Evolutionary conservation across 2,113 vertebrate species (phyloP), one percentile per base, ranked within the genome.

Genomic region (Percina caprodes): DNA sequence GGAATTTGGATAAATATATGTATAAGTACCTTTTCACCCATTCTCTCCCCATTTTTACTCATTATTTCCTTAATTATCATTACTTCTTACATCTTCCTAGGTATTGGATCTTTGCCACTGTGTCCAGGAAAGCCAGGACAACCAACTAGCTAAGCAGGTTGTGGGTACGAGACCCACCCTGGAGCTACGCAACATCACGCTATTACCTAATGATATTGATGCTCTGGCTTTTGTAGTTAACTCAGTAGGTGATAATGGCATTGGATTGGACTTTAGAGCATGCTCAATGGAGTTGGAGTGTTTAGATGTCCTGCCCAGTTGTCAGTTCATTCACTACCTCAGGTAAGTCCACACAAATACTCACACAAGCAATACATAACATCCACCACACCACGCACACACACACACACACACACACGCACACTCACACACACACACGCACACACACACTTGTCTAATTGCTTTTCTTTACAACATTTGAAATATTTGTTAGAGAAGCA

Each of bases 71-170:
- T 39, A 15, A 19, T 60, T 8, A 76, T 54, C 2, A 16, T 56
- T 24, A 5, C 2, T 12, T 61, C 4, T 16, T 0, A 18, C 42
- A 9, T 78, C 21, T 46, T 35, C 2, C 6, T 58, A 93, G 92
- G 51, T 98, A 16, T 73, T 96, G 1, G 95, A 97, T 84, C 93
- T 99, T 69, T 98, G 96, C 74, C 96, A 95, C 65, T 97, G 94
- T 46, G 89, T 96, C 0, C 92, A 94, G 24, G 98, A 99, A 91
- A 96, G 95, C 0, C 96, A 97, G 86, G 91, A 96, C 71, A 51
- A 63, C 0, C 7, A 91, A 11, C 80, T 97, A 83, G 96, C 96
- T 1, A 68, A 72, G 52, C 83, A 87, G 2, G 18, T 95, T 0
- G 93, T 95, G 0, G 94, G 88, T 15, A 85, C 67, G 8, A 93